Evolutionary conservation across 1,140 invertebrate genomes (phyloP), one percentile per base, ranked within the genome.

Genomic region (Drosophila sp.): DNA sequence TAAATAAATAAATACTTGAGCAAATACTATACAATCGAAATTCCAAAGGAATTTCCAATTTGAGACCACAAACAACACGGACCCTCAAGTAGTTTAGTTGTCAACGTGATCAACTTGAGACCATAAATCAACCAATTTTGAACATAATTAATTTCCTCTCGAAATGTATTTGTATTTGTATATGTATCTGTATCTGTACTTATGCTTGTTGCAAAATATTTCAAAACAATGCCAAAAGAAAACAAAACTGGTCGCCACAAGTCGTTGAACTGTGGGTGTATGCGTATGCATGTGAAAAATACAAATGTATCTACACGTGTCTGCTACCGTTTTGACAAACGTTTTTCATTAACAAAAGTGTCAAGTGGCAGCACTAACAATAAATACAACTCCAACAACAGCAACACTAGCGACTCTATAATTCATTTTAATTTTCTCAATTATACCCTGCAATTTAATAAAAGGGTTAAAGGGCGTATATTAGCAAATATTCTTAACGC

Each of bases 301-400:
- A 86, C 82, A 87, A 82, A 76, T 82, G 83, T 82, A 79, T 64
- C 78, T 87, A 66, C 78, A 81, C 62, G 73, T 74, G 81, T 58
- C 29, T 41, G 78, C 59, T 79, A 78, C 79, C 61, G 79, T 82
- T 78, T 82, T 46, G 54, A 45, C 74, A 54, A 38, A 54, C 58
- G 58, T 83, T 71, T 66, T 72, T 72, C 76, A 69, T 76, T 67
- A 78, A 66, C 76, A 43, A 75, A 80, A 70, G 64, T 78, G 78
- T 76, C 73, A 80, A 80, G 78, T 80, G 72, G 13, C 25, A 59
- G 40, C 21, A 48, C 38, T 38, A 54, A 43, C 40, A 77, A 46
- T 38, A 38, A 53, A 16, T 16, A 16, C 40, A 41, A 41, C 45
- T 8, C 25, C 21, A 46, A 27, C 45, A 25, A 25, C 1, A 46